A percentile compares a stretch with the other conserved stretches of the same genome.
Conservation (phyloP, 2,113 vertebrate species). For the Candoia aspera region DNA sequence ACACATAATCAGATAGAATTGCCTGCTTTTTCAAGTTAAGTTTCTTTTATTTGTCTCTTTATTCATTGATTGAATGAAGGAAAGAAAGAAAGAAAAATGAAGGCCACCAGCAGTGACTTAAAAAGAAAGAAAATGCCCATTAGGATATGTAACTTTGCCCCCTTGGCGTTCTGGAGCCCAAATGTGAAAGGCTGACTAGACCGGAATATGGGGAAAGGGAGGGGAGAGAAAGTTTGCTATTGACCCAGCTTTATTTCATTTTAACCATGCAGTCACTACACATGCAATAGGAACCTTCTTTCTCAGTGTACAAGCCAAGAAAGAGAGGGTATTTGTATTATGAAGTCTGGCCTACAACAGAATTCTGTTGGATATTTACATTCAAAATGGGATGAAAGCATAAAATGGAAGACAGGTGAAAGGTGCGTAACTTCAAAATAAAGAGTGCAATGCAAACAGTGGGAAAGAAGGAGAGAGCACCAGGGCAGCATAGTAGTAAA, state of each 20-base stretch:
- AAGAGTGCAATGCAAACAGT: no score
- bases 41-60: no score
- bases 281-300: no score
- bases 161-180: neutral
- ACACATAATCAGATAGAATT: no score
- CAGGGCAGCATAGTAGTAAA: neutral
- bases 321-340: no score
- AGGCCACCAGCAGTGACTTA: neutral
- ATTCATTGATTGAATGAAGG: neutral
- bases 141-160: neutral
- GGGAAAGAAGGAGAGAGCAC: neutral
- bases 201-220: neutral
- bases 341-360: no score
- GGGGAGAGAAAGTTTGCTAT: neutral
- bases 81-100: neutral
- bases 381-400: no score
- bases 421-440: no score
- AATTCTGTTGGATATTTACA: no score
- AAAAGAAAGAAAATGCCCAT: neutral
- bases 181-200: neutral
- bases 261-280: neutral
- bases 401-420: no score
- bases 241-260: constrained; percentile 3
- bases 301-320: no score
- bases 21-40: no score